Evolutionary conservation across 2,113 vertebrate genomes (phyloP), one percentile per base, ranked within the genome.

Genomic region (Centropus unirufus): DNA sequence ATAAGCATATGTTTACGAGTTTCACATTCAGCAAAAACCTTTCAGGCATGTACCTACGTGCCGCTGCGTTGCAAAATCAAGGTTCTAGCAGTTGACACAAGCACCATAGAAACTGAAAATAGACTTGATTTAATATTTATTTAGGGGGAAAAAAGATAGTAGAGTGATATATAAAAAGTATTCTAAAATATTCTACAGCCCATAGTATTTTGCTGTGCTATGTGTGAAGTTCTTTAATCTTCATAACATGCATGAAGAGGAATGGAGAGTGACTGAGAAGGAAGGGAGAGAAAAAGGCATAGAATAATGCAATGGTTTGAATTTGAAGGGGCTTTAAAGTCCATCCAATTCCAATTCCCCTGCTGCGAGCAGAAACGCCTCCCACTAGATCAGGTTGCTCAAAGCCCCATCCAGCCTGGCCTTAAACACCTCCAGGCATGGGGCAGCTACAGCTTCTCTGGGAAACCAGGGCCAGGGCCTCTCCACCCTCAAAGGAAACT

Each of bases 1-100:
- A 95, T 94, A 95, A 90, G 78, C 79, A 57, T 95, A 88, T 92
- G 67, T 83, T 94, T 77, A 86, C 77, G 78, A 74, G 34, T 81
- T 95, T 66, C 14, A 4, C 34, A 44, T 83, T 86, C 85, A 75
- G 72, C 29, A 63, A 68, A 68, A 92, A 51, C 29, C 78, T 77
- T 86, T 27, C 59, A 88, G 68, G 57, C 93, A n/a, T 18, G 5
- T 58, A 92, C 90, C 86, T 93, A 54, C 24, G 42, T 78, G 92
- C 67, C 78, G 80, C 39, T 32, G 67, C 59, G 66, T 80, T 26
- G 29, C 78, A 85, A 83, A 80, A 62, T 66, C 67, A 70, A 21
- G 29, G 23, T 82, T 72, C 29, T 82, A 54, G 70, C 81, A 83
- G 82, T 62, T 92, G 78, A 91, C 63, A 77, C 36, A 39, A 49